Evolutionary conservation across 2,113 vertebrate genomes (phyloP).

Genomic region (Callionymus lyra): DNA sequence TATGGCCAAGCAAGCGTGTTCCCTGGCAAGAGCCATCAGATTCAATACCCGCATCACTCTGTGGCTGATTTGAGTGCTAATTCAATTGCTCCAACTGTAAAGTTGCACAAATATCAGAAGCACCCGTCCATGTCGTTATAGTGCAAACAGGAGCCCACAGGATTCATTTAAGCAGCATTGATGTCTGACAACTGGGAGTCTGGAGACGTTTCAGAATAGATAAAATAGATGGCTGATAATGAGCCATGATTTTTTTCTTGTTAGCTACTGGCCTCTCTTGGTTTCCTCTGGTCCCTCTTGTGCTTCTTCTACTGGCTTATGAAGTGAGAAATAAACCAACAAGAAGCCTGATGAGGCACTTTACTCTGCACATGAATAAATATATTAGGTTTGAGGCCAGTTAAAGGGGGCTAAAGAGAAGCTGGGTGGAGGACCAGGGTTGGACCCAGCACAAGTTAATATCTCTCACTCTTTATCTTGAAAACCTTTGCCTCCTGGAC

Average conservation of each 20-base stretch:
- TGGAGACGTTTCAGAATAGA: slow-evolving; percentile 52
- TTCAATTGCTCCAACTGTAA: slow-evolving; percentile 56
- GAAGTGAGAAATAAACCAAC: neutral
- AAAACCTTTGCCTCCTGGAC: no score
- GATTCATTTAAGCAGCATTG: slow-evolving; percentile 61
- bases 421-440: no score
- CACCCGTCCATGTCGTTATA: slow-evolving; percentile 57
- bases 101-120: slow-evolving; percentile 56
- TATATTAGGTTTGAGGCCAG: neutral
- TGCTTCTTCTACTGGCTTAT: slow-evolving; percentile 39
- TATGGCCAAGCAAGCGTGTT: slow-evolving; percentile 28
- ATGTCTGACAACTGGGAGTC: slow-evolving; percentile 65
- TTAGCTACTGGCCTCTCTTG: slow-evolving; percentile 43
- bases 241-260: slow-evolving; percentile 32
- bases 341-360: neutral
- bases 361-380: neutral
- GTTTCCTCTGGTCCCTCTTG: slow-evolving; percentile 41
- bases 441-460: no score
- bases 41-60: slow-evolving; percentile 20
- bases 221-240: slow-evolving; percentile 66
- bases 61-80: slow-evolving; percentile 52
- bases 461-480: no score
- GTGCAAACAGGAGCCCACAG: slow-evolving; percentile 57
- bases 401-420: no score
- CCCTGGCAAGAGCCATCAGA: slow-evolving; percentile 35